Evolutionary conservation across 2,797 vertebrate genomes (phyloP).

Genomic region (Pteropus rufus): DNA sequence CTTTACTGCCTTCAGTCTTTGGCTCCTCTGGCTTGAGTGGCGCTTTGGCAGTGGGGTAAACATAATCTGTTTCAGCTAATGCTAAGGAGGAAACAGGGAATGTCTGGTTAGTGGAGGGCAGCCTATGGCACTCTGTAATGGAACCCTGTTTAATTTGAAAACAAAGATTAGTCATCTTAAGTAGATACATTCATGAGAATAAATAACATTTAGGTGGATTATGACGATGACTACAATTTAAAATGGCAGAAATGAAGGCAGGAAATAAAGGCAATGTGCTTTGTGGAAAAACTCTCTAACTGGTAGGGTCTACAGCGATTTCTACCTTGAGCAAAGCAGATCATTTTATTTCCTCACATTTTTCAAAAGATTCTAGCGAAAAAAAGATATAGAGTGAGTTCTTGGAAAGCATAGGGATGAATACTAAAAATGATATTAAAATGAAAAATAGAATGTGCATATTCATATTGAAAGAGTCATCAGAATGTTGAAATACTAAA

Average conservation of each 20-base stretch:
- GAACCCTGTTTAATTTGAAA: neutral
- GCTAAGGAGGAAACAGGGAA: slow-evolving; percentile 75
- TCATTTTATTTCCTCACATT: neutral
- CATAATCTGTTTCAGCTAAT: slow-evolving; percentile 58
- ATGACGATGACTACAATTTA: neutral
- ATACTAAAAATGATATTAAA: neutral
- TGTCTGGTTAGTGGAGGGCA: slow-evolving; percentile 7
- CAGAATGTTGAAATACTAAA: neutral
- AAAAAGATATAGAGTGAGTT: neutral
- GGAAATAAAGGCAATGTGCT: neutral
- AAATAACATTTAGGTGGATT: neutral
- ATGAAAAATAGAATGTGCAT: neutral
- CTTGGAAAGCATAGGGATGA: neutral
- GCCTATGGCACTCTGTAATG: neutral
- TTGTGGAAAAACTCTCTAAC: neutral
- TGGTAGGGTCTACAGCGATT: neutral
- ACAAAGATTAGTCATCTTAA: neutral
- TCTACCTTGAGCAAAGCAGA: neutral
- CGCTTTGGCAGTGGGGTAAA: slow-evolving; percentile 73
- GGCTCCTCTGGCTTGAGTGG: slow-evolving; percentile 69
- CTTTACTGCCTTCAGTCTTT: slow-evolving; percentile 78
- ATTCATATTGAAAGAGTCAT: slow-evolving; percentile 2
- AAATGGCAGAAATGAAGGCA: slow-evolving; percentile 13
- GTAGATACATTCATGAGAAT: neutral
- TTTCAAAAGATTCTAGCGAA: slow-evolving; percentile 14